Conservation (phyloP, 2,113 vertebrate genomes). For the Epinephelus fuscoguttatus region DNA sequence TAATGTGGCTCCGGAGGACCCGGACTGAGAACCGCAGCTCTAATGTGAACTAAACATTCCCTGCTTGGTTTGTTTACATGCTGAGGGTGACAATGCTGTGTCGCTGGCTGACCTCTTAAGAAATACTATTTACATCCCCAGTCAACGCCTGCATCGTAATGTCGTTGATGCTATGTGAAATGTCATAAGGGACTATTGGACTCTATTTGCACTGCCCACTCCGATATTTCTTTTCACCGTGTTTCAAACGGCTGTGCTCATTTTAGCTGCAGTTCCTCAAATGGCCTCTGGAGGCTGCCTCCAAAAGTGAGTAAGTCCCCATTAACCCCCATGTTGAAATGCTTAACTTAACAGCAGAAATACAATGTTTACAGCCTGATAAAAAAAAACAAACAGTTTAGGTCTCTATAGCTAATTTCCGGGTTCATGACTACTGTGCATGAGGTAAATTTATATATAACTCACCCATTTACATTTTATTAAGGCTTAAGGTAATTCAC, state of each 20-base stretch:
- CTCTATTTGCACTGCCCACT: constrained; percentile 42
- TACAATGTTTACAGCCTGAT: too few species aligned
- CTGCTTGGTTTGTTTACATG: constrained; percentile 52
- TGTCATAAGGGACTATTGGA: constrained; percentile 38
- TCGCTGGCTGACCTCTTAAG: constrained; percentile 36
- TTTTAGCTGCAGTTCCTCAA: neutral
- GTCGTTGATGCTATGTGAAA: constrained; percentile 35
- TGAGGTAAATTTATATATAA: too few species aligned
- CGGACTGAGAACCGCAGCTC: constrained; percentile 34
- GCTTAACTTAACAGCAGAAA: too few species aligned
- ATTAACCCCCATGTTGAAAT: too few species aligned
- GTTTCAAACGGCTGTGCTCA: constrained; percentile 8
- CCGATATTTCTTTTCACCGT: constrained; percentile 17
- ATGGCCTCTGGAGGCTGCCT: too few species aligned
- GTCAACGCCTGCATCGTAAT: constrained; percentile 26
- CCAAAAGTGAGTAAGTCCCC: too few species aligned
- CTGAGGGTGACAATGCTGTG: constrained; percentile 21
- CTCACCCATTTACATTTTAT: too few species aligned
- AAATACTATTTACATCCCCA: constrained; percentile 39
- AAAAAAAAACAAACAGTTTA: too few species aligned
- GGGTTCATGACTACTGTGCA: too few species aligned
- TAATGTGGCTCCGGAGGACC: constrained; percentile 45
- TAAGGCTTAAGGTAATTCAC: too few species aligned
- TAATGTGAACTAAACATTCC: constrained; percentile 39
- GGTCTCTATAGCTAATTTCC: too few species aligned